Percentiles rank a stretch among this genome's conserved stretches.
Conservation (phyloP, 2,797 vertebrate species). For the Coluber constrictor region DNA sequence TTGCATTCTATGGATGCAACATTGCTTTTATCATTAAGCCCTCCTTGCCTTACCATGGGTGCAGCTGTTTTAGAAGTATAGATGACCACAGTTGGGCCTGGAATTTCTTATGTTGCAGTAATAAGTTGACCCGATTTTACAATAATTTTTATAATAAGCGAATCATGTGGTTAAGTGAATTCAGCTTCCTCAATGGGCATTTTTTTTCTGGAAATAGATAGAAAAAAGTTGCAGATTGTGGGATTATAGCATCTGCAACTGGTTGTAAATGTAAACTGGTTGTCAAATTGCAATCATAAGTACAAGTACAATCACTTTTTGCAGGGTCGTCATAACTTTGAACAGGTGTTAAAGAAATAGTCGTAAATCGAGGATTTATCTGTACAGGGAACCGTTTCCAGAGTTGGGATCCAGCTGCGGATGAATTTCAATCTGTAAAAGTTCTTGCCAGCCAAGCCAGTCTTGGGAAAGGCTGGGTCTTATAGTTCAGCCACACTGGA, state of each 20-base stretch:
- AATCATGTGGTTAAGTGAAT: not conserved
- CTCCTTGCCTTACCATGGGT: not conserved
- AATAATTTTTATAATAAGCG: not conserved
- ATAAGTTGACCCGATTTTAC: not conserved
- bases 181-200: not conserved
- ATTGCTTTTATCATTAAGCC: not conserved
- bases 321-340: not conserved
- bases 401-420: not conserved
- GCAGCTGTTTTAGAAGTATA: not conserved
- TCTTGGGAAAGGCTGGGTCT: not conserved
- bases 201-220: not conserved
- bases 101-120: not conserved
- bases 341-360: not conserved
- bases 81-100: not conserved
- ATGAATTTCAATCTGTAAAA: not conserved
- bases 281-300: not conserved
- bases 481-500: not conserved
- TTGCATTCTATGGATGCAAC: not conserved
- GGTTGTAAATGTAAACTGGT: not conserved
- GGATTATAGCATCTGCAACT: not conserved
- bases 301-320: not conserved
- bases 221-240: not conserved
- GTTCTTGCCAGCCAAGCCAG: not conserved
- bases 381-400: not conserved
- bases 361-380: not conserved